Base-by-base conservation (phyloP, 1,140 invertebrate genomes). In the Sycophaga agraensis region DNA sequence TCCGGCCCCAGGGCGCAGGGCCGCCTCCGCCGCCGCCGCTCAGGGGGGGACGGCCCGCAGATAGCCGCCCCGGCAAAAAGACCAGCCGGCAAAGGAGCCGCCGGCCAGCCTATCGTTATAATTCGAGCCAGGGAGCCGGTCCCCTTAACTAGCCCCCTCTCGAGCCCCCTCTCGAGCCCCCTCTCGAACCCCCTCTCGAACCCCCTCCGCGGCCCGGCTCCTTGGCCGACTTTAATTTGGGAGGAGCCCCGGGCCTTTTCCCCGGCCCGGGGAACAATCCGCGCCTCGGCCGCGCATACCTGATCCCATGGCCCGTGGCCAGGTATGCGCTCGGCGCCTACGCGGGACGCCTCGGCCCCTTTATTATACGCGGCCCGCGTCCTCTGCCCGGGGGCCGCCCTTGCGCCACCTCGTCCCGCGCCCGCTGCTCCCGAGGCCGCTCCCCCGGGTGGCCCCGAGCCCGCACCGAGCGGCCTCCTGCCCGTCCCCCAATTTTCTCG, bases 161-260 rank as follows among this genome's bases (percentile, higher is more conserved):
- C 37, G 51, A 37, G 55, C 12, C 22, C 53, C 35, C 46, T 65
- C 54, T 14, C 45, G 14, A 2, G 22, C 24, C 35, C 40, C n/a
- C n/a, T n/a, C n/a, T n/a, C n/a, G n/a, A n/a, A 37, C 40, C 45
- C 9, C 9, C 45, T 24, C 62, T 51, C 37, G 51, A 37, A 57
- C 12, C 22, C 53, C 35, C 46, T 65, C 54, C 22, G 22, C 26
- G 1, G 22, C 24, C 35, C 40, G 26, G 22, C 54, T 22, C 14
- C 42, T 37, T 37, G 17, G 21, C 17, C n/a, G 28, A 35, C 31
- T 61, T 54, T 55, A 61, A 61, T 61, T 61, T 61, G 40, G 45
- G 43, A 28, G 50, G 50, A 61, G 50, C 19, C 48, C n/a, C n/a
- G n/a, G 50, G 59, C 49, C 58, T 59, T 59, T 43, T 53, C 46